A percentile compares a stretch with the other conserved stretches of the same genome.
Evolutionary conservation across 2,888 invertebrate genomes (phyloP).

Genomic region (Cephus pygmeus): DNA sequence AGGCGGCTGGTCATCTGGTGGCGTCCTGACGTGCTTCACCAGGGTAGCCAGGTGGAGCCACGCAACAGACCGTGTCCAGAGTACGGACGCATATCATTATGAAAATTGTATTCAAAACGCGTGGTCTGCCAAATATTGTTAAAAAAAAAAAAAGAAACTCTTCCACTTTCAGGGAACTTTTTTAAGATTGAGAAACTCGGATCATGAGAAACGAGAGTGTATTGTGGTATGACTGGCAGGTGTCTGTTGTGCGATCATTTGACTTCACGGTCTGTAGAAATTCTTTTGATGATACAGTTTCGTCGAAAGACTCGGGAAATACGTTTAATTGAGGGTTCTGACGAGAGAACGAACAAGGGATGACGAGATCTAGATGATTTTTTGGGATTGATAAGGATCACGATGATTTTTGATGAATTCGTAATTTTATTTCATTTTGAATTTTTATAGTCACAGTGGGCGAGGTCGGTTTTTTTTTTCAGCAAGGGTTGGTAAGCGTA

Average conservation of each 20-base stretch:
- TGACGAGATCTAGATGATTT: background rate
- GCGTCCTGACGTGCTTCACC: slow-evolving; percentile 29
- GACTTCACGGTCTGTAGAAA: background rate
- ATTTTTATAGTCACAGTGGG: background rate
- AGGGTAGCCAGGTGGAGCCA: slow-evolving; percentile 48
- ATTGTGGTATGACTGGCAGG: background rate
- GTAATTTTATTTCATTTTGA: background rate
- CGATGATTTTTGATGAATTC: background rate
- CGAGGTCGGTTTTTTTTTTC: background rate
- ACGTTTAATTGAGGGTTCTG: background rate
- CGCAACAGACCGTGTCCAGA: slow-evolving; percentile 32
- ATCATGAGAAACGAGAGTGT: background rate
- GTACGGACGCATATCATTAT: slow-evolving; percentile 47
- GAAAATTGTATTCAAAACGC: slow-evolving; percentile 50
- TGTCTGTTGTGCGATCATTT: background rate
- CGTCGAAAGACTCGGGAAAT: background rate
- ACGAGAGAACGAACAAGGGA: background rate
- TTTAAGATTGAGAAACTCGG: background rate
- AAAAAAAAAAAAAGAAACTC: background rate
- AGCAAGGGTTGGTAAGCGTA: slow-evolving; percentile 33
- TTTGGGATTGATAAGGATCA: background rate
- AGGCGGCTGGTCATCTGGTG: slow-evolving; percentile 35
- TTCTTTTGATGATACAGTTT: background rate
- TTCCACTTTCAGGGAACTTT: background rate
- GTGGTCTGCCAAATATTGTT: slow-evolving; percentile 29